Conservation (phyloP, 2,888 invertebrate species). For the Branchipolynoe longqiensis region DNA sequence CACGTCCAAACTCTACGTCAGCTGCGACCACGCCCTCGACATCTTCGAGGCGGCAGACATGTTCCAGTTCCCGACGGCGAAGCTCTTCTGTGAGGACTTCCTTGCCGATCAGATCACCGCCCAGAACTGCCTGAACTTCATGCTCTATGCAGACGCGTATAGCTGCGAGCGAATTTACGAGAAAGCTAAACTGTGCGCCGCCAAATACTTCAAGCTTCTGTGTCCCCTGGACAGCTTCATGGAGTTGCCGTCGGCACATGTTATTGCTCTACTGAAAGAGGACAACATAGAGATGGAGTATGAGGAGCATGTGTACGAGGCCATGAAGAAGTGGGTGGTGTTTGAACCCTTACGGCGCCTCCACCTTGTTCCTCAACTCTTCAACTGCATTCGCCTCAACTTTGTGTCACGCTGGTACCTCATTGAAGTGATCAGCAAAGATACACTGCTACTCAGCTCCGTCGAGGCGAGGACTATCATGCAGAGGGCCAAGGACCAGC, state of each 20-base stretch:
- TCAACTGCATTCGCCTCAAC: conserved; percentile 67
- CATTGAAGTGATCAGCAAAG: conserved; percentile 64
- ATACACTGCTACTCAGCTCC: conserved; percentile 3
- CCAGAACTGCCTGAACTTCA: conserved; percentile 68
- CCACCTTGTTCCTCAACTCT: conserved; percentile 63
- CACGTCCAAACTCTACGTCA: conserved; percentile 79
- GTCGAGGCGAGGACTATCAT: conserved; percentile 50
- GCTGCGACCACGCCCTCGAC: conserved; percentile 79
- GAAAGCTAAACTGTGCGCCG: conserved; percentile 58
- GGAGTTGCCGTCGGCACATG: conserved; percentile 74
- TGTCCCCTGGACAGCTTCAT: conserved; percentile 78
- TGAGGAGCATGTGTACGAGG: conserved; percentile 79
- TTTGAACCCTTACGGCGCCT: conserved; percentile 70
- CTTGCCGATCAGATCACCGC: conserved; percentile 76
- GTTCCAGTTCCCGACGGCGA: conserved; percentile 80
- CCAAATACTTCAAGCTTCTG: conserved; percentile 65
- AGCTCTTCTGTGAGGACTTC: conserved; percentile 77
- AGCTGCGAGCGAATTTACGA: conserved; percentile 65
- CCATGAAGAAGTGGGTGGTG: conserved; percentile 79
- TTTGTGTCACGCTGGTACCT: conserved; percentile 69
- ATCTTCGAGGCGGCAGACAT: conserved; percentile 80
- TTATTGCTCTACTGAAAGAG: conserved; percentile 76
- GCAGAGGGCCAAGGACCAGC: conserved; percentile 67
- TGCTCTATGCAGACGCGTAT: conserved; percentile 68
- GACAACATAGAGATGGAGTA: conserved; percentile 79